These are phyloP conservation scores for Pseudomyrmex pallidus DNA, from an alignment of 1,140 invertebrate genomes.

Conservation along the genomic window DNA sequence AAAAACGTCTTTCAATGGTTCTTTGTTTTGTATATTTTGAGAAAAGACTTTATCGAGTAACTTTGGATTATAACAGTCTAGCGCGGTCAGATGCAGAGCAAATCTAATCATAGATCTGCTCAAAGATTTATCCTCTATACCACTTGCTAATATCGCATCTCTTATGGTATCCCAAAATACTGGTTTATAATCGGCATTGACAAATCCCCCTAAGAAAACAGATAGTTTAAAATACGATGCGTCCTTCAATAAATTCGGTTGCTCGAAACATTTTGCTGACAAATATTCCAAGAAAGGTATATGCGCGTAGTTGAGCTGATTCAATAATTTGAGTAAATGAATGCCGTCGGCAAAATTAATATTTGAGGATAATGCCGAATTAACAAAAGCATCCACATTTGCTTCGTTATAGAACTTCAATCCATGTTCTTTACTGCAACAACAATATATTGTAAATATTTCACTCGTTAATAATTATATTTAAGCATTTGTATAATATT, in stretches of 20 bases:
- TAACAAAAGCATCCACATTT: slow-evolving; percentile 83
- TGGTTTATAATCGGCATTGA: slow-evolving; percentile 87
- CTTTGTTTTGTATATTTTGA: slow-evolving; percentile 6
- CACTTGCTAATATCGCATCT: slow-evolving; percentile 77
- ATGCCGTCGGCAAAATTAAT: slow-evolving; percentile 61
- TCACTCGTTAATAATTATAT: too few relatives aligned
- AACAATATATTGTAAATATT: slow-evolving; percentile 57
- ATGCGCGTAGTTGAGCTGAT: slow-evolving; percentile 85
- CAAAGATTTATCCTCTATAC: slow-evolving; percentile 75
- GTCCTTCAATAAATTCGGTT: slow-evolving; percentile 78
- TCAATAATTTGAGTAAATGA: slow-evolving; percentile 84
- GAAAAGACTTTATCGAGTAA: slow-evolving; percentile 85
- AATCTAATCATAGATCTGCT: slow-evolving; percentile 84
- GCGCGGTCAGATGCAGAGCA: slow-evolving; percentile 84
- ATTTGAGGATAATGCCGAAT: slow-evolving; percentile 73
- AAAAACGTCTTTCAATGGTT: slow-evolving; percentile 73
- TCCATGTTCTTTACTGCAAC: slow-evolving; percentile 60
- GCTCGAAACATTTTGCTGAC: slow-evolving; percentile 80
- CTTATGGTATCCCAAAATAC: slow-evolving; percentile 85
- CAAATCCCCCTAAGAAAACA: slow-evolving; percentile 84
- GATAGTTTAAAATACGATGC: slow-evolving; percentile 67
- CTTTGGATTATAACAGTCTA: slow-evolving; percentile 86
- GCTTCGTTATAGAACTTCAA: slow-evolving; percentile 86
- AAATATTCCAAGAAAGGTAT: slow-evolving; percentile 86
- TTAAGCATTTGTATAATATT: background rate